These are phyloP conservation scores for Ceratoteleas bidentatus DNA, from an alignment of 1,140 invertebrate genomes.

Conservation along the genomic window DNA sequence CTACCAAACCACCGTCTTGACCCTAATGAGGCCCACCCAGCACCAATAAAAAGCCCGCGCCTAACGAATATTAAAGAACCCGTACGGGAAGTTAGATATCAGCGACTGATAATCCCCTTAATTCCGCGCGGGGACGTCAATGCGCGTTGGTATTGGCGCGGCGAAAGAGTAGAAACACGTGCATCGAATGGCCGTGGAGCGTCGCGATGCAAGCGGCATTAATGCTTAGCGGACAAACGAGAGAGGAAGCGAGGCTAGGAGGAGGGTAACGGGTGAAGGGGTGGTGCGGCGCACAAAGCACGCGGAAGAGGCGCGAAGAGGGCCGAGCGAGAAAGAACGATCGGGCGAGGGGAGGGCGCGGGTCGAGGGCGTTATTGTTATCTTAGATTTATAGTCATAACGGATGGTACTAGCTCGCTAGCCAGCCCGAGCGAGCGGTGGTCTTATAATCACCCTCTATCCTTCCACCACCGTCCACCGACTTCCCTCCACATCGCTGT, in stretches of 20 bases:
- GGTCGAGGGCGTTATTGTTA: no score
- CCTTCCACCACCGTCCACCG: no score
- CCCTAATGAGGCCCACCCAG: no score
- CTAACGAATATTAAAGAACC: constrained; percentile 50
- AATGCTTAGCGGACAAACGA: constrained; percentile 75
- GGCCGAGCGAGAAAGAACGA: constrained; percentile 59
- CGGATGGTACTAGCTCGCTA: no score
- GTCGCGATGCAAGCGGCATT: constrained; percentile 70
- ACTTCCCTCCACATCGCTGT: no score
- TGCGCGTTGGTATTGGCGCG: constrained; percentile 60
- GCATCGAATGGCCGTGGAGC: constrained; percentile 74
- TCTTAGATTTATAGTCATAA: no score
- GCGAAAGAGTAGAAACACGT: constrained; percentile 72
- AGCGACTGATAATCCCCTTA: constrained; percentile 58
- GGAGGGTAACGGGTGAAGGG: constrained; percentile 7
- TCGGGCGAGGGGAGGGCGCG: no score
- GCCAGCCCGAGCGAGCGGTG: no score
- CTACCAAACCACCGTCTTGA: no score
- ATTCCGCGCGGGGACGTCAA: constrained; percentile 64
- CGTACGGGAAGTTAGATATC: constrained; percentile 36
- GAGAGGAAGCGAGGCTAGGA: constrained; percentile 46
- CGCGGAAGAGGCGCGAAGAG: constrained; percentile 16
- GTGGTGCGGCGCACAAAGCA: constrained; percentile 21
- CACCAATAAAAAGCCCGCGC: constrained; percentile 26
- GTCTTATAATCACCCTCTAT: no score